Percentiles rank a stretch among this genome's conserved stretches.
These are phyloP conservation scores for Amphilophus citrinellus DNA, from an alignment of 2,113 vertebrate species.

Conservation along the genomic window DNA sequence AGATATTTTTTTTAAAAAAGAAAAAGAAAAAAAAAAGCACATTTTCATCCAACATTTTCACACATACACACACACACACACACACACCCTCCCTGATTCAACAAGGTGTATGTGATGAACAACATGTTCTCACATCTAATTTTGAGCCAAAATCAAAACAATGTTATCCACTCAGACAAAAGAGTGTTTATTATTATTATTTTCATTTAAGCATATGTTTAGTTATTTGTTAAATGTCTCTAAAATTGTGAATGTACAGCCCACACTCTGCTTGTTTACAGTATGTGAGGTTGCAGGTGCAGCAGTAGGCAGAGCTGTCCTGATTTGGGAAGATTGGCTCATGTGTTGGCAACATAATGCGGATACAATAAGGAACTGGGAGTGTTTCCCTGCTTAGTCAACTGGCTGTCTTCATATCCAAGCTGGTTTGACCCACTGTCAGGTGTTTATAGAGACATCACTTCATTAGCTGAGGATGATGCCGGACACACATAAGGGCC, in stretches of 20 bases:
- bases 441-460: conserved; percentile 83
- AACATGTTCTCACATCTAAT: not conserved
- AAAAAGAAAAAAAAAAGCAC: too few species aligned
- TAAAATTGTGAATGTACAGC: not conserved
- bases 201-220: not conserved
- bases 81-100: not conserved
- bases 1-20: not conserved
- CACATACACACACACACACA: too few species aligned
- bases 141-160: not conserved
- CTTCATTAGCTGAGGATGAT: conserved; percentile 77
- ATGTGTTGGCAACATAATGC: conserved; percentile 20
- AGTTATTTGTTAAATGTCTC: not conserved
- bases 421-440: conserved; percentile 72
- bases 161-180: not conserved
- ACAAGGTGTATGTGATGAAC: not conserved
- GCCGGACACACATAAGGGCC: conserved; percentile 75
- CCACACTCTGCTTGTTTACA: conserved; percentile 13
- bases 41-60: too few species aligned
- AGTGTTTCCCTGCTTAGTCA: conserved; percentile 46
- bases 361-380: conserved; percentile 34
- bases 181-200: not conserved
- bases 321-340: conserved; percentile 14
- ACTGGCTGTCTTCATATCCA: conserved; percentile 47
- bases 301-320: not conserved
- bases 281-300: conserved; percentile 6